These are phyloP conservation scores for Musca domestica DNA, from an alignment of 1,140 invertebrate species.

Conservation along the genomic window DNA sequence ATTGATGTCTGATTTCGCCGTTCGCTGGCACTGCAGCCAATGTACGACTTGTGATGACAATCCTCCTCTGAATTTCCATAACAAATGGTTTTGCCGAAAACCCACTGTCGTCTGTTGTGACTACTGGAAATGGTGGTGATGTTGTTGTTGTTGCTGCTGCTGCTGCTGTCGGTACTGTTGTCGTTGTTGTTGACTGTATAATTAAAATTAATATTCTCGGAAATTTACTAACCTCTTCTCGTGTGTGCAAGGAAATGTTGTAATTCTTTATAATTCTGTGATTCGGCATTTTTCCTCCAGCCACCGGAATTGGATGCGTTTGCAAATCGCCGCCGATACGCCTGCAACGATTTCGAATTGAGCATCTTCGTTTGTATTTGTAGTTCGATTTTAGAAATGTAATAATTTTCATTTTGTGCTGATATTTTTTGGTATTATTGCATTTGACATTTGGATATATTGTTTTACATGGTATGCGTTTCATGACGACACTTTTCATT, in stretches of 20 bases:
- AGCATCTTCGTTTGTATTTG: constrained; percentile 51
- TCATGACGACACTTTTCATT: background rate
- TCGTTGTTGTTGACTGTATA: constrained; percentile 3
- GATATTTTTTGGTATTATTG: constrained; percentile 15
- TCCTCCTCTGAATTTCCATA: background rate
- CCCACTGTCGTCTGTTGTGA: background rate
- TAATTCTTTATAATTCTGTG: background rate
- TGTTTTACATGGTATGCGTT: background rate
- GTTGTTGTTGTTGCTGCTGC: too few relatives aligned
- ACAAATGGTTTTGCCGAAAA: background rate
- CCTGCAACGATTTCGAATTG: too few relatives aligned
- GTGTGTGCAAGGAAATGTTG: background rate
- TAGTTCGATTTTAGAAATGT: constrained; percentile 53
- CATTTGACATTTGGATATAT: background rate
- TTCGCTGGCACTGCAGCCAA: background rate
- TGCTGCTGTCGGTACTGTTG: background rate
- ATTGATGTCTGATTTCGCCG: constrained; percentile 3
- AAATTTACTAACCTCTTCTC: constrained; percentile 1
- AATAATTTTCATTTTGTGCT: constrained; percentile 28
- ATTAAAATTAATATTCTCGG: constrained; percentile 15
- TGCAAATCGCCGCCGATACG: background rate
- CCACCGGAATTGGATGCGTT: background rate
- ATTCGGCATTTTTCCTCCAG: background rate
- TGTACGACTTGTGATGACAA: constrained; percentile 6
- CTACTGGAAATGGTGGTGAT: background rate